Conservation (phyloP, 2,888 invertebrate species). For the Drosophila barbarae region DNA sequence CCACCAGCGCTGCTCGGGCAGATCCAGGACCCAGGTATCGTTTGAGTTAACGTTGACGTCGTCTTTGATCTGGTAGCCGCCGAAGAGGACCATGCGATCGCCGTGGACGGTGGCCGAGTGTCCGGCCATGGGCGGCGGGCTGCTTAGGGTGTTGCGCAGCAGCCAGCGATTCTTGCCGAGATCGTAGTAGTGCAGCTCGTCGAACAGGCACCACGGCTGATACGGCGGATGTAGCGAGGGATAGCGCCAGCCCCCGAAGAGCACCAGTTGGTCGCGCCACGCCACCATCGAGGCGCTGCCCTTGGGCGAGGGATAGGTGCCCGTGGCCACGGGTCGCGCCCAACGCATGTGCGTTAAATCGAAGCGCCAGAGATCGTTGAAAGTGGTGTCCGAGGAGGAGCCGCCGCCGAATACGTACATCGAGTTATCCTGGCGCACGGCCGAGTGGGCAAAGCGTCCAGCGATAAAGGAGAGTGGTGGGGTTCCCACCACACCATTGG, state of each 20-base stretch:
- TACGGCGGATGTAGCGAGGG: conserved; percentile 91
- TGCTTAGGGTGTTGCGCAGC: conserved; percentile 61
- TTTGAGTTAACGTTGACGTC: conserved; percentile 84
- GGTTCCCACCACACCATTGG: conserved; percentile 36
- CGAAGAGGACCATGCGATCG: conserved; percentile 91
- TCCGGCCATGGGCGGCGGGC: conserved; percentile 86
- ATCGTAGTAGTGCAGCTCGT: conserved; percentile 94
- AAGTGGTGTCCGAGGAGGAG: conserved; percentile 95
- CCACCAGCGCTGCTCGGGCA: conserved; percentile 88
- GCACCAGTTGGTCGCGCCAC: conserved; percentile 89
- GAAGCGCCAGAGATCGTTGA: conserved; percentile 97
- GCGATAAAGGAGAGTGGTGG: conserved; percentile 86
- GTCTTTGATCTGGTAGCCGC: conserved; percentile 83
- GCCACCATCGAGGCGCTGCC: conserved; percentile 96
- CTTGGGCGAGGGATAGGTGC: conserved; percentile 94
- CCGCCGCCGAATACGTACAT: conserved; percentile 99
- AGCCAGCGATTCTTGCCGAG: conserved; percentile 90
- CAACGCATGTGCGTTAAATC: conserved; percentile 92
- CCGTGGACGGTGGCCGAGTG: conserved; percentile 94
- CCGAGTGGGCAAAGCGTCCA: conserved; percentile 95
- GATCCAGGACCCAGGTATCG: conserved; percentile 93
- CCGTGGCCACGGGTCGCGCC: conserved; percentile 89
- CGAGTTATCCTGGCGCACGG: conserved; percentile 89
- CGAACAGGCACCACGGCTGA: conserved; percentile 92
- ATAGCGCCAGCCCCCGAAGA: conserved; percentile 98